Evolutionary conservation across 2,888 invertebrate species (phyloP), one percentile per base, ranked within the genome.

Genomic region (Xestia ashworthii): DNA sequence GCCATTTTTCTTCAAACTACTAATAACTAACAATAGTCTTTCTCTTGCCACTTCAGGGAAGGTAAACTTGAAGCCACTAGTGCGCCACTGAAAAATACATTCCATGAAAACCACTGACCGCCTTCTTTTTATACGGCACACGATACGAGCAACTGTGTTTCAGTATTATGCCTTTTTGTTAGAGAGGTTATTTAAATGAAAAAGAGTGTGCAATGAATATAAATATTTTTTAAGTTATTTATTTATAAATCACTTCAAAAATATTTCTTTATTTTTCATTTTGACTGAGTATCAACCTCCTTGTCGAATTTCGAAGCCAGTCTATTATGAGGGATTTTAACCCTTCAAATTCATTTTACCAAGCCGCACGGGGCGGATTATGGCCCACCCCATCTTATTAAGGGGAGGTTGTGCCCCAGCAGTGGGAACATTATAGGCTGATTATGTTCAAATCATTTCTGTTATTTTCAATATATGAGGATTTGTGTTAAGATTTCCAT

Each of bases 81-180:
- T 82, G 72, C 62, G 48, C 60, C 32, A 76, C 67, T 85, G 87
- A 76, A 87, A 85, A 81, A 85, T 85, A 85, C 50, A 87, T 87
- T 78, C 69, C 55, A 46, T 66, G 87, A 76, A 84, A 77, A 71
- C 81, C 62, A 32, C 73, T 82, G 84, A 83, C 83, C 83, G 66
- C 48, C 38, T 83, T 75, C 64, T n/a, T 38, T 65, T 41, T 58
- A 72, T 67, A n/a, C 79, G 84, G 74, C 60, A 78, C 83, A 83
- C 83, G 69, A 78, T 68, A 46, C 19, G 3, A 32, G 86, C 86
- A 69, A 83, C 66, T n/a, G 41, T 2, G 16, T 74, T 86, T 74
- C 62, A 46, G 41, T 70, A 53, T 77, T 55, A 65, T 50, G n/a
- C 19, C 46, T 66, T 62, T 71, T 74, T 25, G 4, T 6, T 19